Base-by-base conservation (phyloP, 2,797 vertebrate genomes). In the Melanotaenia maccullochi region DNA sequence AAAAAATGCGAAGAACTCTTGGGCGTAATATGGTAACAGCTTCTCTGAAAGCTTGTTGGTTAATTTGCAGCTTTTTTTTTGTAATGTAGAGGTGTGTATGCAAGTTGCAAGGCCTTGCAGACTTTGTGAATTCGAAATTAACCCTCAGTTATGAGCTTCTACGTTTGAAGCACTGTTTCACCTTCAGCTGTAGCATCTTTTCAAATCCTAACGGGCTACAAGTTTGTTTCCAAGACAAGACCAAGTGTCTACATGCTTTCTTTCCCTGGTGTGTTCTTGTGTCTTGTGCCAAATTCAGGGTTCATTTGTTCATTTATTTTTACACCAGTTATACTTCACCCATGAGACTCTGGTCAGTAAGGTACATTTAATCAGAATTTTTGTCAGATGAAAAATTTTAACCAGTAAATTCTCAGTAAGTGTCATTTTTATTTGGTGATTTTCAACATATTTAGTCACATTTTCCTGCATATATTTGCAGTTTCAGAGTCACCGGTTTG, bases 11-110 rank as follows among this genome's bases (percentile, higher is more conserved):
- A 52, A 68, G 60, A 51, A 76, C 56, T 69, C 69, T 73, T 76
- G 47, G 81, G 57, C 22, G 62, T 71, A 65, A 86, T 84, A 76
- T 89, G 84, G 76, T 75, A 56, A 33, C 55, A 38, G 66, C 16
- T 73, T 76, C 75, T 71, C 30, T 60, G 54, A 67, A 60, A 72
- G 73, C 13, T n/a, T 30, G 71, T 71, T 61, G 36, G 77, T 78
- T 89, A 56, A 87, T 84, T 83, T 83, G 68, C 73, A 78, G 79
- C 68, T 28, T 28, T 30, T 71, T 80, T 78, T 83, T 20, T 35
- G 65, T 72, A 55, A 62, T 42, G 35, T 51, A 20, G 63, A 68
- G 47, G 65, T 69, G 42, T 57, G 36, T 60, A 58, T 68, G 65
- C 69, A 68, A 70, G 78, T 56, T 55, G 25, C 47, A 51, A 60